Conservation (phyloP, 2,113 vertebrate species). For the Lepidothrix coronata region DNA sequence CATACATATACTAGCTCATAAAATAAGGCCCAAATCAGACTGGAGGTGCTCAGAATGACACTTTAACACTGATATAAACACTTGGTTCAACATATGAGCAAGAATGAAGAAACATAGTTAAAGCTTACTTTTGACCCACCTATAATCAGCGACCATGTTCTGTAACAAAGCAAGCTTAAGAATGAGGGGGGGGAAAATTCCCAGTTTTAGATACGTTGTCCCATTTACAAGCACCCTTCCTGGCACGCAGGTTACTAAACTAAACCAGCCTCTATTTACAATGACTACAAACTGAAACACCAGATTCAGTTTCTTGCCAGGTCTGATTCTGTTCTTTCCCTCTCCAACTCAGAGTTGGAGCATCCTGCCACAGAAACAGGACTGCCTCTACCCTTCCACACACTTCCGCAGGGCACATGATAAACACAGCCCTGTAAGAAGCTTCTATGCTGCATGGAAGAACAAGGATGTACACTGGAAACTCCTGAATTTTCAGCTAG, state of each 20-base stretch:
- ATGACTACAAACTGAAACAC: not conserved
- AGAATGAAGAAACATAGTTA: not conserved
- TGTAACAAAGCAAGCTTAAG: not conserved
- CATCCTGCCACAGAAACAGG: not conserved
- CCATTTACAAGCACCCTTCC: not conserved
- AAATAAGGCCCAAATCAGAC: not conserved
- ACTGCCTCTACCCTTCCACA: not conserved
- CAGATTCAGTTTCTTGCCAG: not conserved
- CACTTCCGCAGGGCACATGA: rapidly evolving
- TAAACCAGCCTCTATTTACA: not conserved
- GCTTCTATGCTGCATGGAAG: not conserved
- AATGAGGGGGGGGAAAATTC: rapidly evolving
- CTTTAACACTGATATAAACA: not conserved
- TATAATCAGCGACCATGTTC: not conserved
- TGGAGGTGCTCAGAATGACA: not conserved
- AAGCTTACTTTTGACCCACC: not conserved
- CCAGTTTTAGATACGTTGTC: not conserved
- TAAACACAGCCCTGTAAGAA: not conserved
- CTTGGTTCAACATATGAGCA: not conserved
- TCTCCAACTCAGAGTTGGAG: not conserved
- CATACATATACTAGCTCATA: not conserved
- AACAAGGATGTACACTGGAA: not conserved
- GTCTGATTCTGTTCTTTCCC: not conserved
- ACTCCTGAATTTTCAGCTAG: not conserved
- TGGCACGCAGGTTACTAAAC: not conserved